phyloP scores from a whole-genome alignment of 2,888 invertebrate genomes.

The Ectemnius continuus region DNA sequence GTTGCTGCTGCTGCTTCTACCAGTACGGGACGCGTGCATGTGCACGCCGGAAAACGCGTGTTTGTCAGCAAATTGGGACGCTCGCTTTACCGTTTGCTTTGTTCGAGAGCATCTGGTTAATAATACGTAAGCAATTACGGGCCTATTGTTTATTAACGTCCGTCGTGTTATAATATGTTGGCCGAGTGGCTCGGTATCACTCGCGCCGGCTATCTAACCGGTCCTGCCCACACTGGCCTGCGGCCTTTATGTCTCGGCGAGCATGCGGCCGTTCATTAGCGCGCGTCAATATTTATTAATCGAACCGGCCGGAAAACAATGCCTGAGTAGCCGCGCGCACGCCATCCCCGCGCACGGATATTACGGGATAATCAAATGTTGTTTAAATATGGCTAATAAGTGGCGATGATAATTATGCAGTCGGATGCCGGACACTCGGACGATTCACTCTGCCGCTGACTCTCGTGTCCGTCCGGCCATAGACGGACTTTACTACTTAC shows the following conservation, averaged over 20 bases:
- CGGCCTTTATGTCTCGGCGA: slow-evolving; percentile 48
- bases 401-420: slow-evolving; percentile 9
- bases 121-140: slow-evolving; percentile 56
- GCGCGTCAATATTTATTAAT: slow-evolving; percentile 57
- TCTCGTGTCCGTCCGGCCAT: background rate
- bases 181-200: no score
- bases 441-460: background rate
- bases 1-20: background rate
- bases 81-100: slow-evolving; percentile 39
- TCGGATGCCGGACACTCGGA: background rate
- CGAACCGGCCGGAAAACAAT: slow-evolving; percentile 37
- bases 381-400: slow-evolving; percentile 33
- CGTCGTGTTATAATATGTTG: slow-evolving; percentile 42
- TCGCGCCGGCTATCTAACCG: no score
- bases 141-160: slow-evolving; percentile 54
- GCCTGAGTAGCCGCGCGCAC: background rate
- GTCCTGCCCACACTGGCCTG: no score
- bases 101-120: slow-evolving; percentile 48
- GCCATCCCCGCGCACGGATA: slow-evolving; percentile 25
- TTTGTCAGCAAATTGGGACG: slow-evolving; percentile 37
- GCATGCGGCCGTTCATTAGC: slow-evolving; percentile 47
- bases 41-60: slow-evolving; percentile 22
- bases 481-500: no score
- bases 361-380: slow-evolving; percentile 35
- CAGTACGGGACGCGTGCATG: background rate